Conservation (phyloP, 2,113 vertebrate genomes). For the Nycticorax nycticorax region DNA sequence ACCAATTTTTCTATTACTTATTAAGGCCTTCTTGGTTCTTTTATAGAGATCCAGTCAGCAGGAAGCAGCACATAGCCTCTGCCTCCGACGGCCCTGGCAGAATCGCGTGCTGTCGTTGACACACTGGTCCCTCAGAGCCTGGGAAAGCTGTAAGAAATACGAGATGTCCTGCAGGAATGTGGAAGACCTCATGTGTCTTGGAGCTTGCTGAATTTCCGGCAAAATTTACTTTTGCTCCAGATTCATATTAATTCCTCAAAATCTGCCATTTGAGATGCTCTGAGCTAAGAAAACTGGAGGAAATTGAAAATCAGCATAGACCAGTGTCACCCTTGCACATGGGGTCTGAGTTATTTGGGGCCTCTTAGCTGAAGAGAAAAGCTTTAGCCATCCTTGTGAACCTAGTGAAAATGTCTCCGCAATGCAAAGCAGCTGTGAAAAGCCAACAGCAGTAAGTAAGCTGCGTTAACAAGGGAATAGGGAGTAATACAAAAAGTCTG, state of each 20-base stretch:
- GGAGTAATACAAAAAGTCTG: neutral
- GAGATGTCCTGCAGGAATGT: constrained; percentile 10
- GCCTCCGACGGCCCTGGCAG: neutral
- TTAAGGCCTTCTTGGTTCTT: neutral
- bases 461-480: neutral
- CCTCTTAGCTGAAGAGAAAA: neutral
- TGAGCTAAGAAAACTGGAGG: neutral
- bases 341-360: neutral
- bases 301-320: neutral
- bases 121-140: neutral
- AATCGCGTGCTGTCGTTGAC: neutral
- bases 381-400: neutral
- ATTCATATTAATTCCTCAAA: neutral
- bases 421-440: constrained; percentile 17
- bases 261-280: neutral
- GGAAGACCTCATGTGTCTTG: neutral
- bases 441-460: neutral
- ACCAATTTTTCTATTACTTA: neutral
- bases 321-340: neutral
- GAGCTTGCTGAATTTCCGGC: neutral
- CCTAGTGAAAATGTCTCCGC: neutral
- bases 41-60: neutral
- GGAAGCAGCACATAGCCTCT: neutral
- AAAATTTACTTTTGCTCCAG: neutral
- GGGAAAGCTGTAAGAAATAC: constrained; percentile 5